Evolutionary conservation across 2,797 vertebrate species (phyloP), one percentile per base, ranked within the genome.

Genomic region (Centropyge bicolor): DNA sequence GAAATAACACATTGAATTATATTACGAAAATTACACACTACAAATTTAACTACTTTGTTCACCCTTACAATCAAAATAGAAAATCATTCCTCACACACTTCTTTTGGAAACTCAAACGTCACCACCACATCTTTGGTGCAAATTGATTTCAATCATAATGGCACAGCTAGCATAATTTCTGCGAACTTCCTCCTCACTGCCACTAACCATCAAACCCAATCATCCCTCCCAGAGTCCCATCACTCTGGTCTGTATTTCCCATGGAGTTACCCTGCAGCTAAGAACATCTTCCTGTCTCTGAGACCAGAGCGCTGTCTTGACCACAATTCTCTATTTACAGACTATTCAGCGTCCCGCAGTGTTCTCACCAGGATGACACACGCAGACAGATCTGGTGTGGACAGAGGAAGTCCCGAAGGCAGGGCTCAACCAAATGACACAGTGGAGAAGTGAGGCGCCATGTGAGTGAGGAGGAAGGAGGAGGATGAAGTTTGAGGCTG

Each of bases 261-360:
- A 88, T 84, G 71, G 67, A 70, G 80, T 60, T 62, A 56, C 88
- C 70, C 75, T 72, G 14, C 69, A 87, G 65, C 74, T 69, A 46
- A 80, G 56, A 77, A 55, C 81, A 81, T 91, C 82, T 67, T 75
- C 74, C 56, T 67, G 79, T 54, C 75, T 77, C 56, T 65, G 85
- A 82, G 83, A 80, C 72, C 40, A 6, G 62, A 82, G 78, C 4
- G 19, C 69, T 64, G 62, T 41, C 24, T 19, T 54, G 62, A 91
- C 88, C 89, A 78, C 88, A 87, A 52, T 20, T n/a, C 13, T 82
- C 86, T 92, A 91, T 92, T 92, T 92, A 66, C 88, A 91, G 86
- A 71, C 60, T 8, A 7, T 0, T 52, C 61, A 85, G 84, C 86
- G 89, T 91, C 90, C 91, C 88, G 90, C 83, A 22, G 66, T 81